These are phyloP conservation scores for Scolanthus callimorphus DNA, from an alignment of 92 coral and sea anemone species.

Conservation along the genomic window DNA sequence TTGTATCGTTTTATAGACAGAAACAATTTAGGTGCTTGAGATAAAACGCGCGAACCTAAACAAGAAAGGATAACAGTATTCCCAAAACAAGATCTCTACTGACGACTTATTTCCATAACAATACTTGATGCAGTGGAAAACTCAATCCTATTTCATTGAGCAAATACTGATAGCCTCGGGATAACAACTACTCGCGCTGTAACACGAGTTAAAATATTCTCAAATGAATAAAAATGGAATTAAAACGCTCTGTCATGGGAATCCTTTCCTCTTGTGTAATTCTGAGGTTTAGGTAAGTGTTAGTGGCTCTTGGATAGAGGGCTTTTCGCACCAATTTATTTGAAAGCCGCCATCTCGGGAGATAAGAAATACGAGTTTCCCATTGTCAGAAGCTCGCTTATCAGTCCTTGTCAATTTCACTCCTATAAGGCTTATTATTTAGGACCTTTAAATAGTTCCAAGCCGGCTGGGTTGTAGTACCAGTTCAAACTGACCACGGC, in stretches of 20 bases:
- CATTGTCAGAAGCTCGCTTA: conserved; percentile 15
- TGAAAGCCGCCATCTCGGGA: background rate
- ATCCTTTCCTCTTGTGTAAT: no score
- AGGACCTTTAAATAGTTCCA: background rate
- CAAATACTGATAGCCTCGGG: conserved; percentile 2
- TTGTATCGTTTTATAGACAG: background rate
- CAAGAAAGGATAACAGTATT: background rate
- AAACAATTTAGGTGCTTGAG: conserved; percentile 4
- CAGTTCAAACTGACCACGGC: no score
- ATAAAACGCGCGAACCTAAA: background rate
- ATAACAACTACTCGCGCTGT: no score
- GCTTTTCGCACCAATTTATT: background rate
- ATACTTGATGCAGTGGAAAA: background rate
- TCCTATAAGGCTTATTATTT: conserved; percentile 7
- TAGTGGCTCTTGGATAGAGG: no score
- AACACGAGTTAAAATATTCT: no score
- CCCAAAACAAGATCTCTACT: background rate
- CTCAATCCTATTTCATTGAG: conserved; percentile 2
- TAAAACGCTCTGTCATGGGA: no score
- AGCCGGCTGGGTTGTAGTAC: no score
- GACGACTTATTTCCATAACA: background rate
- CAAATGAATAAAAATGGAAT: no score
- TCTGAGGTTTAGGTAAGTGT: no score
- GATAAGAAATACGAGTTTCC: background rate
- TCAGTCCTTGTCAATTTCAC: conserved; percentile 18